Evolutionary conservation across 37 sponge, comb jelly and placozoan genomes (phyloP).

Genomic region (Hormiphora californensis): DNA sequence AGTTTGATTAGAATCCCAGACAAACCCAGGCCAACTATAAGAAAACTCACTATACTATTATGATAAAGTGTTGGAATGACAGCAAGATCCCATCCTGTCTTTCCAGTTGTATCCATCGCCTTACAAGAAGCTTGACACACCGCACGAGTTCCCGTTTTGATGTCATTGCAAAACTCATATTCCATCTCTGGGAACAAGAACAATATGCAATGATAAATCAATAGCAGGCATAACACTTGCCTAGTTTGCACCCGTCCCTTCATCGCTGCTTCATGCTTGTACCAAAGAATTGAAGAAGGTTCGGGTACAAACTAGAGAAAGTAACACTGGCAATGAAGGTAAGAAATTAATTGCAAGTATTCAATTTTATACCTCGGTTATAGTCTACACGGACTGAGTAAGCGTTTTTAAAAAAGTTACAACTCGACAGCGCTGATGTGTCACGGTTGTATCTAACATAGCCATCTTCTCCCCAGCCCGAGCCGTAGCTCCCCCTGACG

Average conservation of each 20-base stretch:
- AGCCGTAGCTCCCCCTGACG: slow-evolving; percentile 20
- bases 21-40: too few species aligned
- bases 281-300: too few species aligned
- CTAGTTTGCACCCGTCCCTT: too few species aligned
- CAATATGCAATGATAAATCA: too few species aligned
- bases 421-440: not conserved
- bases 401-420: not conserved
- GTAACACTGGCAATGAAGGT: too few species aligned
- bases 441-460: not conserved
- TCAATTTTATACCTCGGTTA: not conserved
- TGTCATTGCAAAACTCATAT: slow-evolving; percentile 9
- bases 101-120: not conserved
- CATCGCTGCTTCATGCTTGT: too few species aligned
- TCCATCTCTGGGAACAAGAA: slow-evolving; percentile 15
- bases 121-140: not conserved
- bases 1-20: too few species aligned
- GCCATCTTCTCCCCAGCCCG: not conserved
- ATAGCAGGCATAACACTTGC: too few species aligned
- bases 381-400: not conserved
- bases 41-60: too few species aligned
- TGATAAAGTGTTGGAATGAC: not conserved
- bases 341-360: too few species aligned
- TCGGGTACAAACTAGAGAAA: too few species aligned
- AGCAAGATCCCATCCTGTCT: slow-evolving; percentile 45
- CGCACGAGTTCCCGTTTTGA: not conserved